Evolutionary conservation across 2,113 vertebrate genomes (phyloP), one percentile per base, ranked within the genome.

Genomic region (Alectura lathami): DNA sequence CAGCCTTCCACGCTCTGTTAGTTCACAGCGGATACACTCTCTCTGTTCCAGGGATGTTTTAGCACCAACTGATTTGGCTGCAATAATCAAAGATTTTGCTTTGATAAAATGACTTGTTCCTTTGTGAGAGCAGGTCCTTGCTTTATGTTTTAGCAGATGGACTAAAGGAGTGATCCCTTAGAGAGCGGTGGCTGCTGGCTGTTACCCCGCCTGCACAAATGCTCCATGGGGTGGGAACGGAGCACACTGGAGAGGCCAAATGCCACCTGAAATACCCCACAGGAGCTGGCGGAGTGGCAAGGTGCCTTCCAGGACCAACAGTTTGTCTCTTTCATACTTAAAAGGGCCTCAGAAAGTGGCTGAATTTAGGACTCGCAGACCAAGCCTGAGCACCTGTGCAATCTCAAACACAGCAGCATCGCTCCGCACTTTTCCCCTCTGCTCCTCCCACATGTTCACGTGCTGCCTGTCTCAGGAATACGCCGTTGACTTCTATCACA

Each of bases 1-100:
- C 18, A 81, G 27, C 22, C 77, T 62, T 42, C 36, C 64, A 27
- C 0, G 0, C 6, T 0, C n/a, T 62, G 7, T 43, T 62, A 73
- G 36, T 29, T 76, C 76, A 34, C 57, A 70, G 34, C 8, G n/a
- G 72, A 57, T 7, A 6, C 1, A 36, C 10, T 6, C 21, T 47
- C 36, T 70, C 48, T 34, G 0, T 36, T 40, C 60, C 48, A 34
- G 57, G 47, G 56, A 12, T 4, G 6, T 9, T 74, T 40, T 32
- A 51, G 26, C 34, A 21, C 29, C 60, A 30, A 21, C 0, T 8
- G 51, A 22, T 51, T 27, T 66, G 50, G 83, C 57, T 47, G 43
- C 50, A 60, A 20, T 32, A 42, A 45, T 34, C n/a, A 56, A 72
- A 73, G 15, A 8, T 56, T 79, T 72, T 45, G 27, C 22, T 79